These are phyloP conservation scores for Mayetiola destructor DNA, from an alignment of 2,888 invertebrate genomes.

Conservation along the genomic window DNA sequence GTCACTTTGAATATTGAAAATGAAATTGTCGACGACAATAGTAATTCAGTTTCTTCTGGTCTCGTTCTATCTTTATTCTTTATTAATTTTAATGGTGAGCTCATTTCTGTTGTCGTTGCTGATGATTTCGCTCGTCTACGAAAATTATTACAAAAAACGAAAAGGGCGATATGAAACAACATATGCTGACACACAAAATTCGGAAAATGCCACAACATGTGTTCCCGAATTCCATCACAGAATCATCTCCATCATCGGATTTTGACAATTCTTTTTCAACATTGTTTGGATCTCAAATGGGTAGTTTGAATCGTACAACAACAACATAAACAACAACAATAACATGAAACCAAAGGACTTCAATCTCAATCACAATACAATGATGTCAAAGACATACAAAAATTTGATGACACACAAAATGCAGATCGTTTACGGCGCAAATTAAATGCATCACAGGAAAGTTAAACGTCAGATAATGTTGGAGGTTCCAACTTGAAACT, in stretches of 20 bases:
- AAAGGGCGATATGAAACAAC: constrained; percentile 94
- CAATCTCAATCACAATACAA: no score
- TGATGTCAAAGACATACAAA: neutral
- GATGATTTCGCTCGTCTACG: neutral
- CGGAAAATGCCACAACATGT: constrained; percentile 49
- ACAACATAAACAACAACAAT: neutral
- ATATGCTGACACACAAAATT: constrained; percentile 88
- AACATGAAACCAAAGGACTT: no score
- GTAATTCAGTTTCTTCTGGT: neutral
- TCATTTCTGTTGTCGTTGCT: neutral
- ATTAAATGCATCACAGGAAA: neutral
- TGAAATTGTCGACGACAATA: neutral
- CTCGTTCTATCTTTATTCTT: neutral
- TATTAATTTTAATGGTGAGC: no score
- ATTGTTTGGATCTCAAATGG: neutral
- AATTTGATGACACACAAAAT: constrained; percentile 1
- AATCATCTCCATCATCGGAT: constrained; percentile 30
- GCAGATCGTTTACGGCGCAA: neutral
- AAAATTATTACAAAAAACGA: no score
- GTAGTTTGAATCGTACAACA: no score
- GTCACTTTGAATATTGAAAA: constrained; percentile 1
- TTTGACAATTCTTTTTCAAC: constrained; percentile 8
- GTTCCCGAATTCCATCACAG: constrained; percentile 30
- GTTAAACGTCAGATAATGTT: neutral
- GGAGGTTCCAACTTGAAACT: neutral